Conservation (phyloP, 2,888 invertebrate genomes). For the Lampropteryx suffumata region DNA sequence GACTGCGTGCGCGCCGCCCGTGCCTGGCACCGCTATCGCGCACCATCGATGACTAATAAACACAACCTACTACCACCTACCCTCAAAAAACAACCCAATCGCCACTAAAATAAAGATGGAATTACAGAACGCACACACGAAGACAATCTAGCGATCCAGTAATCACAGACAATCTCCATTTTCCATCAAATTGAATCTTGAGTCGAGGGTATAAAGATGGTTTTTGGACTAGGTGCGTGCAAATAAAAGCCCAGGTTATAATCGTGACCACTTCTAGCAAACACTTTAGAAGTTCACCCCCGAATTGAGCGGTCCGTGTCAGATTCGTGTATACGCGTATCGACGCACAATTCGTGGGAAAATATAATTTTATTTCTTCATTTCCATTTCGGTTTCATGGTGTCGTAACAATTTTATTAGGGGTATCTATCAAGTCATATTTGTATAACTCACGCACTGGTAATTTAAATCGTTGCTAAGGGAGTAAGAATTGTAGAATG, state of each 20-base stretch:
- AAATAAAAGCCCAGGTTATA: conserved; percentile 50
- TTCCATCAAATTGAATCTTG: conserved; percentile 51
- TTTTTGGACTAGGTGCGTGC: conserved; percentile 39
- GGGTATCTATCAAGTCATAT: conserved; percentile 23
- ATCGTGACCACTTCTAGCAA: conserved; percentile 78
- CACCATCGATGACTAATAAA: conserved; percentile 83
- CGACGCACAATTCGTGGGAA: conserved; percentile 70
- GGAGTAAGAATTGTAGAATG: too few relatives aligned
- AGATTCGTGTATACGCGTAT: conserved; percentile 63
- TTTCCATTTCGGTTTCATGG: conserved; percentile 52
- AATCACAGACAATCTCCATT: conserved; percentile 55
- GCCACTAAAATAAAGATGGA: conserved; percentile 15
- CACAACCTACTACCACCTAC: conserved; percentile 40
- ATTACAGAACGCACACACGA: conserved; percentile 24
- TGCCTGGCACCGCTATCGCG: conserved; percentile 78
- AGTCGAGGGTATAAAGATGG: conserved; percentile 37
- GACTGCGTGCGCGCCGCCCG: conserved; percentile 79
- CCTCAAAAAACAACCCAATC: conserved; percentile 33
- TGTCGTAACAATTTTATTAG: conserved; percentile 47
- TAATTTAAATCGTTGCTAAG: not conserved
- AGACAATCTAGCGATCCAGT: conserved; percentile 45
- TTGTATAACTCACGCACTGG: conserved; percentile 20
- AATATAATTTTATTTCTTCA: conserved; percentile 69
- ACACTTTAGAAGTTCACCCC: conserved; percentile 77
- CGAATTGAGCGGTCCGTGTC: conserved; percentile 79